Evolutionary conservation across 2,113 vertebrate genomes (phyloP).

Genomic region (Eulacestoma nigropectus): DNA sequence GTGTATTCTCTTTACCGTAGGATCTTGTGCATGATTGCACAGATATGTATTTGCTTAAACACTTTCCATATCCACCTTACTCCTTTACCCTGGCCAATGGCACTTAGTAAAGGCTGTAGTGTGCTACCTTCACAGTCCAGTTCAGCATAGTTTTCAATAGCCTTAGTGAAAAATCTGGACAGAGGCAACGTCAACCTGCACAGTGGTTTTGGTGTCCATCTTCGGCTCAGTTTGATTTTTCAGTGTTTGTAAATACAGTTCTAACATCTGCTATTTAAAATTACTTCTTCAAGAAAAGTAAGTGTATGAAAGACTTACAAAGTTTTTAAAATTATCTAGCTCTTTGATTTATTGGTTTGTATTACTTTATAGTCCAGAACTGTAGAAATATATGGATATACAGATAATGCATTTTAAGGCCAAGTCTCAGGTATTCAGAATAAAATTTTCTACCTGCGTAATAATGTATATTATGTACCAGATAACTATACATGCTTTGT

Average conservation of each 20-base stretch:
- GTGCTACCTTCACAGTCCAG: neutral
- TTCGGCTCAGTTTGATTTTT: neutral
- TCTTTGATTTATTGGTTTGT: neutral
- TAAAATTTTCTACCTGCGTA: neutral
- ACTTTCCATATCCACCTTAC: neutral
- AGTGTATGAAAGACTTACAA: neutral
- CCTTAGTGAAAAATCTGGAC: neutral
- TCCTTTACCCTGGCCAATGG: neutral
- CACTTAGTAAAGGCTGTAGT: neutral
- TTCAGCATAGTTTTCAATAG: neutral
- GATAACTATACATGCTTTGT: neutral
- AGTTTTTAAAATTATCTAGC: neutral
- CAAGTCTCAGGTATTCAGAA: constrained; percentile 59
- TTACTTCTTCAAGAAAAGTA: neutral
- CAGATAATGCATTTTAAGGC: neutral
- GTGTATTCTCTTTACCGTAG: constrained; percentile 55
- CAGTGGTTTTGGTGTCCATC: neutral
- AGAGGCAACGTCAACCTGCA: neutral
- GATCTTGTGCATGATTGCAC: constrained; percentile 59
- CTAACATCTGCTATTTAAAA: neutral
- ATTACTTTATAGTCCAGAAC: neutral
- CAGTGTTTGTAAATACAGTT: neutral
- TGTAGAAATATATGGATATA: neutral
- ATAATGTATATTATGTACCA: neutral
- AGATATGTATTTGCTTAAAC: constrained; percentile 68